Evolutionary conservation across 1,140 invertebrate genomes (phyloP).

Genomic region (Ganaspis sp.): DNA sequence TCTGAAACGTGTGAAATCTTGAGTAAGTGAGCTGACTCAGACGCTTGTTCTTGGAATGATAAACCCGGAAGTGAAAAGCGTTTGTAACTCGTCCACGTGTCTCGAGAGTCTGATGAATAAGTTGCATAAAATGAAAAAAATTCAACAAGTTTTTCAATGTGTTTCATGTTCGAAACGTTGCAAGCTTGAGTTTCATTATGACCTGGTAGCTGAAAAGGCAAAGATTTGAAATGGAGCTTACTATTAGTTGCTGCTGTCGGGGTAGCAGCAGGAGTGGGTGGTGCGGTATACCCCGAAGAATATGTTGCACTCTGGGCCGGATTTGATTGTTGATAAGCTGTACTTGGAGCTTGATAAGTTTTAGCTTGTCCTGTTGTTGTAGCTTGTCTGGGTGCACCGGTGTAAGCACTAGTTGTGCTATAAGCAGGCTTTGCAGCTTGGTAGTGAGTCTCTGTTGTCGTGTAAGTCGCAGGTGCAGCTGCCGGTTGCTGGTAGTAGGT

Average conservation of each 20-base stretch:
- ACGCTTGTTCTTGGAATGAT: too few relatives aligned
- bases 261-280: slow-evolving; percentile 80
- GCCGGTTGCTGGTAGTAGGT: slow-evolving; percentile 83
- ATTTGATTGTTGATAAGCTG: slow-evolving; percentile 73
- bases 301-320: slow-evolving; percentile 73
- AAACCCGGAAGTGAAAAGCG: too few relatives aligned
- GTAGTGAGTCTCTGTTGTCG: slow-evolving; percentile 82
- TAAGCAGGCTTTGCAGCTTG: slow-evolving; percentile 79
- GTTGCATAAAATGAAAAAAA: too few relatives aligned
- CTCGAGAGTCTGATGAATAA: too few relatives aligned
- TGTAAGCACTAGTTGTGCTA: slow-evolving; percentile 80
- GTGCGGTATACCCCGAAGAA: slow-evolving; percentile 75
- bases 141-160: too few relatives aligned
- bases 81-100: too few relatives aligned
- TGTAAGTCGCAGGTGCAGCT: slow-evolving; percentile 82
- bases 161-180: too few relatives aligned
- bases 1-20: too few relatives aligned
- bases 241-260: slow-evolving; percentile 73
- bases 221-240: slow-evolving; percentile 59
- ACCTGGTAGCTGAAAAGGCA: too few relatives aligned
- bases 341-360: slow-evolving; percentile 73
- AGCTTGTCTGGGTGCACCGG: slow-evolving; percentile 79
- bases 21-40: too few relatives aligned
- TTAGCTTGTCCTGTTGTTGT: slow-evolving; percentile 78
- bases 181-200: too few relatives aligned